These are phyloP conservation scores for Drosophila oshimai DNA, from an alignment of 1,140 invertebrate species.

Conservation along the genomic window DNA sequence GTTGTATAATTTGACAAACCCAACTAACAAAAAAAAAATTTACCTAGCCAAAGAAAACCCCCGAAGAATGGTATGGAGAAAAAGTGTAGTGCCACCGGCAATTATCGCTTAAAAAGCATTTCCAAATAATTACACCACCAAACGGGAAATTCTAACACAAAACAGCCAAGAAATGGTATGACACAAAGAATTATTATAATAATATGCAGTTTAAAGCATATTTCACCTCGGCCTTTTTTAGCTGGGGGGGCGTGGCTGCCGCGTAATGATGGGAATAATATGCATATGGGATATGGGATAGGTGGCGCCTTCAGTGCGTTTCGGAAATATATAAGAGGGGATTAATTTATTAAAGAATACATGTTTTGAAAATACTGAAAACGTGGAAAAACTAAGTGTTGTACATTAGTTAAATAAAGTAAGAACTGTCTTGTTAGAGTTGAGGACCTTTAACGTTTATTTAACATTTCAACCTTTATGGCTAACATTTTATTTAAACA, in stretches of 20 bases:
- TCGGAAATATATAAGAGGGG: not conserved
- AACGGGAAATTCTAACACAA: slow-evolving; percentile 23
- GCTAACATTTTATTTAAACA: too few species aligned
- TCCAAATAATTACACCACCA: slow-evolving; percentile 70
- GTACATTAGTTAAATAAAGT: too few species aligned
- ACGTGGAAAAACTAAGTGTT: too few species aligned
- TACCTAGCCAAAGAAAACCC: slow-evolving; percentile 10
- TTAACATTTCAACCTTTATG: too few species aligned
- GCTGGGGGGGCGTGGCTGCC: slow-evolving; percentile 56
- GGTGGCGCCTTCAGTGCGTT: slow-evolving; percentile 2
- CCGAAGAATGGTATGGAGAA: not conserved
- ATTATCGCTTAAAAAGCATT: slow-evolving; percentile 80
- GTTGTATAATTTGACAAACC: slow-evolving; percentile 80
- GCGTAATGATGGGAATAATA: slow-evolving; percentile 53
- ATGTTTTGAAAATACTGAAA: too few species aligned
- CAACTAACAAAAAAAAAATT: slow-evolving; percentile 36
- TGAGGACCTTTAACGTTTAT: too few species aligned
- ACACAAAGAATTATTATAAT: slow-evolving; percentile 39
- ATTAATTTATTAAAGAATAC: not conserved
- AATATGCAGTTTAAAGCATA: slow-evolving; percentile 55
- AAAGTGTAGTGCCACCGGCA: slow-evolving; percentile 59
- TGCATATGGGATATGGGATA: slow-evolving; percentile 40
- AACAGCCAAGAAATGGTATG: slow-evolving; percentile 6
- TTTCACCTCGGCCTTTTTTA: slow-evolving; percentile 20
- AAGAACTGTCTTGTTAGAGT: too few species aligned